Evolutionary conservation across 2,888 invertebrate species (phyloP).

Genomic region (Perdita meconis): DNA sequence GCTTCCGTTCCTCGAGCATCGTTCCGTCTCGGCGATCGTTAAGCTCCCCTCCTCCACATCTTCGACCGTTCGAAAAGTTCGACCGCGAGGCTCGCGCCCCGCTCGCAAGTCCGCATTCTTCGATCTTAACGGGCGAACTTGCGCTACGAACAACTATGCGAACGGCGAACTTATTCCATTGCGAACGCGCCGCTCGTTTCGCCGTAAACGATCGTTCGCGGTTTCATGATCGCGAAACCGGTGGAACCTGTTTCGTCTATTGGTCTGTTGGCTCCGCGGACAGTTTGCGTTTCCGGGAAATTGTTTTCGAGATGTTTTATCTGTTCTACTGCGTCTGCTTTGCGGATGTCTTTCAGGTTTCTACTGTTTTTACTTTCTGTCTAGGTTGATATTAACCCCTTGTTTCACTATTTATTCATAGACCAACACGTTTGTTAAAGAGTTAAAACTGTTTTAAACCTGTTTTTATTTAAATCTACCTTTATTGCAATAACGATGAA

Average conservation of each 20-base stretch:
- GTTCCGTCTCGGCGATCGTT: slow-evolving; percentile 50
- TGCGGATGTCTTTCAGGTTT: background rate
- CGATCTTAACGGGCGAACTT: slow-evolving; percentile 59
- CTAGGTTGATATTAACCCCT: too few species aligned
- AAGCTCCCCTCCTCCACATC: too few species aligned
- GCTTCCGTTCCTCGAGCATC: background rate
- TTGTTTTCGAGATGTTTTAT: background rate
- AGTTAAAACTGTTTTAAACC: too few species aligned
- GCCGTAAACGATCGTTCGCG: slow-evolving; percentile 10
- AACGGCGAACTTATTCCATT: slow-evolving; percentile 18
- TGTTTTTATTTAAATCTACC: too few species aligned
- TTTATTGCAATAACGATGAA: too few species aligned
- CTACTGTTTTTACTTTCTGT: background rate
- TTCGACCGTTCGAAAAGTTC: slow-evolving; percentile 51
- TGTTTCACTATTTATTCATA: too few species aligned
- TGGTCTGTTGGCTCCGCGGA: background rate
- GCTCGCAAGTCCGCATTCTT: slow-evolving; percentile 50
- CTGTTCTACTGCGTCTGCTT: background rate
- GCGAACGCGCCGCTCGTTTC: slow-evolving; percentile 6
- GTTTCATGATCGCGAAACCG: background rate
- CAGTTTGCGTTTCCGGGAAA: slow-evolving; percentile 9
- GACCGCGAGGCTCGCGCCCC: background rate
- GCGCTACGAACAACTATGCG: slow-evolving; percentile 33
- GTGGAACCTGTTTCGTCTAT: background rate
- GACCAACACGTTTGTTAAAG: too few species aligned